These are phyloP conservation scores for Theocolax elegans DNA, from an alignment of 1,140 invertebrate species.

Conservation along the genomic window DNA sequence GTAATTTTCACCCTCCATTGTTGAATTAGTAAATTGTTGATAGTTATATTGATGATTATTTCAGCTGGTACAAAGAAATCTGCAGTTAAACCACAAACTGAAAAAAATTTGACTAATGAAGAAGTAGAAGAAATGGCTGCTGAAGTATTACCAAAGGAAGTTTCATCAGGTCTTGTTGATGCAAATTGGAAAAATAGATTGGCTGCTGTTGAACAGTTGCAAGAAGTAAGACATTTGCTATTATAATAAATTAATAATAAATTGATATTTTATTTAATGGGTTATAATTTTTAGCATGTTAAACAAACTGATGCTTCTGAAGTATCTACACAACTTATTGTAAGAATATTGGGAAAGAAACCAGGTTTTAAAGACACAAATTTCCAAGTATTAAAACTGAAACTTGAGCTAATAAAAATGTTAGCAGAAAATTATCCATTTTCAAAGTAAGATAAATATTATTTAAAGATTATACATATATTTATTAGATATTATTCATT, in stretches of 20 bases:
- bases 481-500: slow-evolving; percentile 25
- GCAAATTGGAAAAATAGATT: slow-evolving; percentile 89
- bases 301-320: slow-evolving; percentile 73
- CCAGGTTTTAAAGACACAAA: slow-evolving; percentile 94
- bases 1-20: no score
- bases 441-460: slow-evolving; percentile 71
- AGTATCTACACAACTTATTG: slow-evolving; percentile 79
- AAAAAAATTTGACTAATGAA: slow-evolving; percentile 67
- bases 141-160: slow-evolving; percentile 72
- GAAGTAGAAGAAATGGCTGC: slow-evolving; percentile 78
- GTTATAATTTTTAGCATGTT: slow-evolving; percentile 63
- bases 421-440: slow-evolving; percentile 82
- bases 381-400: slow-evolving; percentile 90
- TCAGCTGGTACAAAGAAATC: slow-evolving; percentile 47
- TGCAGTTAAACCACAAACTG: slow-evolving; percentile 57
- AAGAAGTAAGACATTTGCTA: slow-evolving; percentile 61
- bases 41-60: neutral
- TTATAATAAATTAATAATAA: slow-evolving; percentile 11
- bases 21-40: no score
- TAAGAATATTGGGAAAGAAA: slow-evolving; percentile 82
- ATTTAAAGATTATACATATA: slow-evolving; percentile 6
- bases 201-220: slow-evolving; percentile 80
- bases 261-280: neutral
- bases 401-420: slow-evolving; percentile 81
- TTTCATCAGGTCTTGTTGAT: slow-evolving; percentile 78